Evolutionary conservation across 2,888 invertebrate species (phyloP).

Genomic region (Exocentrus adspersus): DNA sequence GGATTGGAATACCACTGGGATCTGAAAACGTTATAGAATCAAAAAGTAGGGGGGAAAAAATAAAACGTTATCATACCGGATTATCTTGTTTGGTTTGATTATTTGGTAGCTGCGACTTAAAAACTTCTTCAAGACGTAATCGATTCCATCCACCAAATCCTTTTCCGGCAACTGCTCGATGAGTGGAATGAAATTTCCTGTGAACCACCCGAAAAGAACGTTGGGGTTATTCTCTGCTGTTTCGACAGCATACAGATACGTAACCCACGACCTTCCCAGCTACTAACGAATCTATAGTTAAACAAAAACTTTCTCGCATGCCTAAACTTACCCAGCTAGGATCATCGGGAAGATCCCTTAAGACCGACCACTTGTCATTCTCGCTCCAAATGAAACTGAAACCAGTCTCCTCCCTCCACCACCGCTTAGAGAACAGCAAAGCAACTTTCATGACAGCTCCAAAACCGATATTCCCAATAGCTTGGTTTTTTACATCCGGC

Average conservation of each 20-base stretch:
- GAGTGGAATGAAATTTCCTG: constrained; percentile 69
- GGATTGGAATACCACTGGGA: constrained; percentile 49
- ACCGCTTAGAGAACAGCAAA: constrained; percentile 38
- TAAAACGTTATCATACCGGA: constrained; percentile 54
- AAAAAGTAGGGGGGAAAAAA: too few species aligned
- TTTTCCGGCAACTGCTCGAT: constrained; percentile 71
- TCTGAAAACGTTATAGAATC: too few species aligned
- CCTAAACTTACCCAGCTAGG: constrained; percentile 33
- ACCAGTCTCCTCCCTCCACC: constrained; percentile 42
- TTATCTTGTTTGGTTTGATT: constrained; percentile 60
- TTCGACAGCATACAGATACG: constrained; percentile 41
- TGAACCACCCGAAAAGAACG: constrained; percentile 74
- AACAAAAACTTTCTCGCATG: too few species aligned
- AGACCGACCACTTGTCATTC: constrained; percentile 40
- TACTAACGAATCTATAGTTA: constrained; percentile 26
- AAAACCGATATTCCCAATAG: constrained; percentile 45
- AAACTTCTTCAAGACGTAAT: constrained; percentile 67
- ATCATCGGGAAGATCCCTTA: constrained; percentile 51
- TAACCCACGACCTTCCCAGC: constrained; percentile 34
- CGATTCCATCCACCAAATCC: constrained; percentile 64
- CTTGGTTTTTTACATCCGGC: constrained; percentile 38
- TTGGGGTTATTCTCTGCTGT: constrained; percentile 67
- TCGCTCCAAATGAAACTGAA: constrained; percentile 44
- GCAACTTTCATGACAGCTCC: constrained; percentile 44
- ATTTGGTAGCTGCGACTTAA: constrained; percentile 65